Base-by-base conservation (phyloP, 2,797 vertebrate species). In the Agapornis canus region DNA sequence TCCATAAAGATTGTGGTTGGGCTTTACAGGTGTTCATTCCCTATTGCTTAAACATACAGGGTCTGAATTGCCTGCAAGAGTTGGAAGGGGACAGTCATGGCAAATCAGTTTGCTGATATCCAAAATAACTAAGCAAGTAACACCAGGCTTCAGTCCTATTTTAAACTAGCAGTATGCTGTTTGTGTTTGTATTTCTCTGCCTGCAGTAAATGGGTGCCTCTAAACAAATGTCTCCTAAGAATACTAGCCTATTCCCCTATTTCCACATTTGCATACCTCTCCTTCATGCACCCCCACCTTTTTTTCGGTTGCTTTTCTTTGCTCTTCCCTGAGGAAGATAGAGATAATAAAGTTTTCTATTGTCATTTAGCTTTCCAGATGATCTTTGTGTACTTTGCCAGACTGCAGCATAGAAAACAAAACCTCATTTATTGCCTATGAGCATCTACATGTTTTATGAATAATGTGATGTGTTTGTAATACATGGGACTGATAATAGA, bases 61-160 rank as follows among this genome's bases (percentile, higher is more conserved):
- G 43, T 52, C 86, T 81, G 76, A 68, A 48, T 48, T 72, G 40
- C 40, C 56, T 51, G 56, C 2, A 11, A 45, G 72, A 73, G 48
- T 63, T 48, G 40, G 72, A 68, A 42, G 52, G 22, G 69, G 60
- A 61, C 42, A 51, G 40, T 40, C 22, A 47, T 78, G 82, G 78
- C 54, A 75, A 91, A 95, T 96, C 92, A 79, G 32, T 96, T 95
- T 91, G 35, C 85, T 95, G 91, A 81, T 68, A 80, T 89, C 89
- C 90, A 78, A 92, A 95, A 86, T 95, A 95, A 95, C 93, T 89
- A 95, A 66, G 49, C 60, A 54, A 86, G 42, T 61, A 57, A 78
- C 0, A 0, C 65, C 17, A 45, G 42, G 37, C 75, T 75, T 32
- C 40, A 69, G 70, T 71, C 65, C 61, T 83, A 4, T 61, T 94